Base-by-base conservation (phyloP, 2,888 invertebrate species). In the Phlogophora meticulosa region DNA sequence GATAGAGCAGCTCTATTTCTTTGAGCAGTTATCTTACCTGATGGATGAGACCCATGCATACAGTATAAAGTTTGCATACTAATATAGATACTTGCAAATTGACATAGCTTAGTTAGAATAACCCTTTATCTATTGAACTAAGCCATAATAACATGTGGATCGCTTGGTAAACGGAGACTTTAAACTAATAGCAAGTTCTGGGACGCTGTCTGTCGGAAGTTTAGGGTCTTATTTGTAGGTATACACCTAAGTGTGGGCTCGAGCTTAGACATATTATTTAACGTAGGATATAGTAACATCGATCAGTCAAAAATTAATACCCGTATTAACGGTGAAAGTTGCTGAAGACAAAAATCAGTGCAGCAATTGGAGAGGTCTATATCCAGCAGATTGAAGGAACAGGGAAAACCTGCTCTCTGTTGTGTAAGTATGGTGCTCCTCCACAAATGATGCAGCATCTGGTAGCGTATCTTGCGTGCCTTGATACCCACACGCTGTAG, bases 171-270 rank as follows among this genome's bases (percentile, higher is more conserved):
- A 71, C 45, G 24, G 32, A 32, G 45, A 76, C 52, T 69, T 46
- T 11, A 36, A 52, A 71, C 69, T 71, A 76, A 71, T 76, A 71
- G 20, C 45, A 71, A 76, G 42, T 76, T 76, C 51, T 51, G 55
- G 72, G 40, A 10, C 38, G 10, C 11, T 7, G 36, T 45, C 72
- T 36, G 9, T 20, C 7, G 20, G 34, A 68, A 71, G 55, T 74
- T 68, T 52, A n/a, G 22, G 63, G 20, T 17, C 38, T 62, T 66
- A 70, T 58, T 46, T 74, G 40, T 52, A 22, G n/a, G n/a, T n/a
- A n/a, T 38, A 46, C 7, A 10, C 22, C 10, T 22, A 24, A 64
- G 51, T 52, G 34, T 64, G 49, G 48, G 15, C 20, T 49, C 9
- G 48, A 61, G 28, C 42, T 72, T 17, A 61, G 40, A 34, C 32